A percentile compares a stretch with the other conserved stretches of the same genome.
phyloP scores from a whole-genome alignment of 2,797 vertebrate genomes.

The Otus scops region DNA sequence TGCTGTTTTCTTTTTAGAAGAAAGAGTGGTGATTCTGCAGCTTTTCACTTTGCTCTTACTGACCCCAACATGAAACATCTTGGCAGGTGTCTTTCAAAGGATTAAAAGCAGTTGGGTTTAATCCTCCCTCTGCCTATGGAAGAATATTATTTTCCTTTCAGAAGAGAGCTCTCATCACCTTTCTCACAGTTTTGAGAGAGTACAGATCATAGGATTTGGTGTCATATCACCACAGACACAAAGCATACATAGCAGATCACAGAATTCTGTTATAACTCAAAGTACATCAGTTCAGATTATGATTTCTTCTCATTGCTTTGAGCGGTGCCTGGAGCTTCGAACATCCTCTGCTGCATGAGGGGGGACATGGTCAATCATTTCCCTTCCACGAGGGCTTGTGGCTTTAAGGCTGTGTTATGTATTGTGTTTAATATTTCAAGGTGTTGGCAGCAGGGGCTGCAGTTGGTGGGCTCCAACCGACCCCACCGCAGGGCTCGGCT shows the following conservation, averaged over 20 bases:
- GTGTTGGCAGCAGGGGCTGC: not conserved
- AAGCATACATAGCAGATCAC: not conserved
- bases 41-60: not conserved
- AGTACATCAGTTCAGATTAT: not conserved
- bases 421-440: not conserved
- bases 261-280: not conserved
- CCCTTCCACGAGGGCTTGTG: not conserved
- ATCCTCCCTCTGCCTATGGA: not conserved
- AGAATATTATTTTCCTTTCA: not conserved
- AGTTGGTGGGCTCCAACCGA: rapidly evolving
- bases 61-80: not conserved
- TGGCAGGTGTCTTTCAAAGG: not conserved
- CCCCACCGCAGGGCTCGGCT: not conserved
- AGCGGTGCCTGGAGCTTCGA: not conserved
- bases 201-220: not conserved
- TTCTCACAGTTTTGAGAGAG: not conserved
- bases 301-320: not conserved
- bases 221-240: not conserved
- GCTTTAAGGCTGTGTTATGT: not conserved
- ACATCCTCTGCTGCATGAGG: not conserved
- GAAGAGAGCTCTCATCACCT: not conserved
- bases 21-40: not conserved
- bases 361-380: not conserved
- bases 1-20: not conserved
- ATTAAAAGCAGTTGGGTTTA: not conserved